phyloP scores from a whole-genome alignment of 1,140 invertebrate species.

The Coptotermes formosanus region DNA sequence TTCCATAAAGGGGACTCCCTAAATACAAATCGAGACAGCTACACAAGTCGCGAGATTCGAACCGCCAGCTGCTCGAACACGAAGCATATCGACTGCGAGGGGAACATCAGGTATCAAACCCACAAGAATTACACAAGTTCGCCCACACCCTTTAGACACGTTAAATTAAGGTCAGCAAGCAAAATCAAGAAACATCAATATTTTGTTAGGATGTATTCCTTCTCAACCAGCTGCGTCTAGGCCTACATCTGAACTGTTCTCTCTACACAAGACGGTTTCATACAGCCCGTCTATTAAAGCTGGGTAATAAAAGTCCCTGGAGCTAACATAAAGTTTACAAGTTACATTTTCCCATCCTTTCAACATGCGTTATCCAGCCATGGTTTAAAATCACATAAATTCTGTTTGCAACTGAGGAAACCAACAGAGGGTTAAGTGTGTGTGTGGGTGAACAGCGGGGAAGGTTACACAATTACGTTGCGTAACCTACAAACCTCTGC shows the following conservation, averaged over 20 bases:
- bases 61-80: too few species aligned
- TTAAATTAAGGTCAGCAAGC: neutral
- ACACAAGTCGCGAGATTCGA: too few species aligned
- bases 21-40: too few species aligned
- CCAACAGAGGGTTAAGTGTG: neutral
- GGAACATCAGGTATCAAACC: neutral
- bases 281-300: neutral
- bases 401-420: neutral
- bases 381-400: conserved; percentile 10
- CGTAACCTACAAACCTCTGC: neutral
- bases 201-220: neutral
- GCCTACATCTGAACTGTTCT: neutral
- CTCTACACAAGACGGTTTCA: neutral
- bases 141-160: neutral
- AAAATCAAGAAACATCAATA: neutral
- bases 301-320: conserved; percentile 10
- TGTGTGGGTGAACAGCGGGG: neutral
- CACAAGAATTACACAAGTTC: neutral
- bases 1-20: too few species aligned
- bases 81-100: too few species aligned
- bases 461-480: neutral
- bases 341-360: neutral
- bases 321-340: conserved; percentile 2
- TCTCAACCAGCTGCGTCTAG: neutral
- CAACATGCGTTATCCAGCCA: conserved; percentile 5